Conservation (phyloP, 2,797 vertebrate species). For the Rhyacichthys aspro region DNA sequence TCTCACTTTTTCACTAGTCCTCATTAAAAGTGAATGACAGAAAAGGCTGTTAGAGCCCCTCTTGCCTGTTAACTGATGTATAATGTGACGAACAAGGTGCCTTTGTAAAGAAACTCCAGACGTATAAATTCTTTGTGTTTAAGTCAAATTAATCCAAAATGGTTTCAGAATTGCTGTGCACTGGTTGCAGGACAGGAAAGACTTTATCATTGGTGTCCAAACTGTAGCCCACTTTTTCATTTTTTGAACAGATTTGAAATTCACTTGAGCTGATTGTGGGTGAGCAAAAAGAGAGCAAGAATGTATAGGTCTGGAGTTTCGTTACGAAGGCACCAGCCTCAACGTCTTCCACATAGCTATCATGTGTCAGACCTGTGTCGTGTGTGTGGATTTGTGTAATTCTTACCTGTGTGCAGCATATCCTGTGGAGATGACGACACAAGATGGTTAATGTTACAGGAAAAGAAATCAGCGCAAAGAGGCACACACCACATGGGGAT, state of each 20-base stretch:
- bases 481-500: background rate
- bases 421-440: slow-evolving; percentile 49
- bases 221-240: too few relatives aligned
- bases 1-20: background rate
- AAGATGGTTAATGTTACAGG: slow-evolving; percentile 35
- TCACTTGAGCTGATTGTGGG: too few relatives aligned
- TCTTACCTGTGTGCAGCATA: slow-evolving; percentile 61
- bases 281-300: too few relatives aligned
- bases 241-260: too few relatives aligned
- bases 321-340: slow-evolving; percentile 9
- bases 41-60: background rate
- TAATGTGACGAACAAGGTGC: too few relatives aligned
- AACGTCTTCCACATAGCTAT: slow-evolving; percentile 6
- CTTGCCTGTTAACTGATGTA: background rate
- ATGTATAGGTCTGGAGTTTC: too few relatives aligned
- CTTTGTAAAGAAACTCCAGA: too few relatives aligned
- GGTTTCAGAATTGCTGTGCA: too few relatives aligned
- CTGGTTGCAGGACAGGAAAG: too few relatives aligned
- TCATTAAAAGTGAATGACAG: background rate
- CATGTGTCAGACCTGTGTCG: slow-evolving; percentile 16
- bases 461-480: slow-evolving; percentile 13
- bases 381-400: slow-evolving; percentile 6
- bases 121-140: too few relatives aligned
- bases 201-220: too few relatives aligned
- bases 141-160: too few relatives aligned